Evolutionary conservation across 1,140 invertebrate species (phyloP), one percentile per base, ranked within the genome.

Genomic region (Drosophila rufa): DNA sequence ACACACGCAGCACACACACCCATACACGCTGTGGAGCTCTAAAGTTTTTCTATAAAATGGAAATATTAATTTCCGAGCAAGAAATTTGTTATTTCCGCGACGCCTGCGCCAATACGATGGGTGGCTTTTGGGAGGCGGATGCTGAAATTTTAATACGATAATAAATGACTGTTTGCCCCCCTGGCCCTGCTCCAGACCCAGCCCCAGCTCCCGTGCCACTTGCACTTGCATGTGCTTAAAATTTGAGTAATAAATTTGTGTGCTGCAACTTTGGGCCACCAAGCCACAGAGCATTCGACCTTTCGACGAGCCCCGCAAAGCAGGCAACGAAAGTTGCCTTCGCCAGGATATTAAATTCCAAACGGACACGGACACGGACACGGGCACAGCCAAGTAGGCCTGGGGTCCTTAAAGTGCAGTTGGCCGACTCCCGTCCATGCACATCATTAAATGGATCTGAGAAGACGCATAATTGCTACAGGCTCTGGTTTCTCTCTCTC

Each of bases 41-140:
- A 80, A 89, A 89, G 85, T 90, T 85, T 82, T 85, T 77, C 81
- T 90, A 80, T 82, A 75, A 82, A 82, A 90, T 90, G 81, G 65
- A 90, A 90, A 90, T 90, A 90, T 90, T 90, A 90, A 90, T 90
- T 90, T 90, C 81, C 85, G 79, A 90, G 81, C 73, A 76, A 90
- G 85, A 90, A 90, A 90, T 90, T 90, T 90, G 85, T 85, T 85
- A 90, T 90, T 90, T 91, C 85, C 86, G 74, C 78, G 56, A 89
- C 55, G 77, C 79, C 67, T 76, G 82, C 65, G 60, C 68, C 66
- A 75, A 85, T 81, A 68, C 42, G 56, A 62, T 45, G 59, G 50
- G 59, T n/a, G 38, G 36, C 6, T 8, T 40, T 40, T 27, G 19
- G 33, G 58, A 33, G 53, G 19, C 60, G 61, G 51, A 43, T 58